phyloP scores from a whole-genome alignment of 2,888 invertebrate species.

The Polydrusus pterygomalis region DNA sequence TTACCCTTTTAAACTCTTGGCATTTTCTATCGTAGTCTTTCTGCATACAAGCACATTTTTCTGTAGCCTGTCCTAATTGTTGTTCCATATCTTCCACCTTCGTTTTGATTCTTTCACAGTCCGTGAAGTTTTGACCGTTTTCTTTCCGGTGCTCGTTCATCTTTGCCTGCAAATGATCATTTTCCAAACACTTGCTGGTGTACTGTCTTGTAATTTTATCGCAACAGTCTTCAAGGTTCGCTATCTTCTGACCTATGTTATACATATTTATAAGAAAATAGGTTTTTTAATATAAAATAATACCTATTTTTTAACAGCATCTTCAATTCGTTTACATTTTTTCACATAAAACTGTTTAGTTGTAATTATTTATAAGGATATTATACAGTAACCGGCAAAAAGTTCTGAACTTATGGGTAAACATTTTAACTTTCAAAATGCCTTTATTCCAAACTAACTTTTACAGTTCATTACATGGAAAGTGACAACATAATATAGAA shows the following conservation, averaged over 20 bases:
- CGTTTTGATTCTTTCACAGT: slow-evolving; percentile 9
- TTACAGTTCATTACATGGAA: too few relatives aligned
- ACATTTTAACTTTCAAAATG: too few relatives aligned
- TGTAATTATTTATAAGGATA: neutral
- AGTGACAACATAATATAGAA: too few relatives aligned
- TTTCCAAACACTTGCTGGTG: slow-evolving; percentile 17
- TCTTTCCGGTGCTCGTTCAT: neutral
- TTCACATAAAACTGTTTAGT: too few relatives aligned
- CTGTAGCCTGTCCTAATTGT: neutral
- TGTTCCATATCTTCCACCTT: slow-evolving; percentile 8
- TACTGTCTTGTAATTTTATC: slow-evolving; percentile 18
- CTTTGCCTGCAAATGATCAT: neutral
- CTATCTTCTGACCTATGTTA: slow-evolving; percentile 7
- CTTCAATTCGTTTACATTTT: too few relatives aligned
- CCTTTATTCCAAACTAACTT: too few relatives aligned
- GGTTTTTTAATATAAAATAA: too few relatives aligned
- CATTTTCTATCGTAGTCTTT: slow-evolving; percentile 25
- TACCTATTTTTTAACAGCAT: too few relatives aligned
- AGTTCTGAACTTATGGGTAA: too few relatives aligned
- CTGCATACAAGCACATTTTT: slow-evolving; percentile 18
- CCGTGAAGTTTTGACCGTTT: neutral
- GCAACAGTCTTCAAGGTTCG: neutral
- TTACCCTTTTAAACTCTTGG: slow-evolving; percentile 31
- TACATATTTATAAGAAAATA: too few relatives aligned
- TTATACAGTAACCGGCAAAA: too few relatives aligned